Percentiles rank a stretch among this genome's conserved stretches.
phyloP scores from a whole-genome alignment of 2,113 vertebrate species.

The Pavo muticus region DNA sequence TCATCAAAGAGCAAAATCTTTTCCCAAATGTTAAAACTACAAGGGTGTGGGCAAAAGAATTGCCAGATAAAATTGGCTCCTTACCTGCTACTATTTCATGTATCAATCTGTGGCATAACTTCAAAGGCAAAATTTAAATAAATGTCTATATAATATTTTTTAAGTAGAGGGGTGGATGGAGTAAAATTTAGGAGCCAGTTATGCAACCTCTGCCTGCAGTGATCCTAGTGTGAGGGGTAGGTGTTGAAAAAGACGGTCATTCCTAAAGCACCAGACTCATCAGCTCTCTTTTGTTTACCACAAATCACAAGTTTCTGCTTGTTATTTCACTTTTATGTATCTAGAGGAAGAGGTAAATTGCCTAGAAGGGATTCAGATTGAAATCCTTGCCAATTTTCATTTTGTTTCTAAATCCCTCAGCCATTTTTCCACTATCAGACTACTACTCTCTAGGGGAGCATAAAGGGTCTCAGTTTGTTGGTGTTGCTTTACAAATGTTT shows the following conservation, averaged over 20 bases:
- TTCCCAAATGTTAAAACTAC: background rate
- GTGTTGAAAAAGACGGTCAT: background rate
- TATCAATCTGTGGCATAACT: background rate
- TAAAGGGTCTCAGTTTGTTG: background rate
- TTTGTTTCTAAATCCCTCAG: constrained; percentile 3
- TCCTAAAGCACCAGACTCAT: background rate
- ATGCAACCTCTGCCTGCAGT: background rate
- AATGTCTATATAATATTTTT: background rate
- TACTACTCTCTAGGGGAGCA: background rate
- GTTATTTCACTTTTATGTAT: background rate
- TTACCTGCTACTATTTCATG: background rate
- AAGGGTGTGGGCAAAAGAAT: background rate
- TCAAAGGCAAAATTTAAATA: constrained; percentile 11
- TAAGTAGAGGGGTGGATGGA: background rate
- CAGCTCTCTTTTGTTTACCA: background rate
- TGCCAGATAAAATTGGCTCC: constrained; percentile 2
- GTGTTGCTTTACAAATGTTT: constrained; percentile 26
- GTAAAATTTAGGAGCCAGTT: background rate
- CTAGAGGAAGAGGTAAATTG: background rate
- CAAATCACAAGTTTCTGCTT: background rate
- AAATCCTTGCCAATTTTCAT: background rate
- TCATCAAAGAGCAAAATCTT: constrained; percentile 38
- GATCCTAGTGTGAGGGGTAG: background rate
- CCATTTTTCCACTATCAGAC: background rate
- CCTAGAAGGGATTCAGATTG: background rate